A percentile compares a stretch with the other conserved stretches of the same genome.
phyloP scores from a whole-genome alignment of 2,888 invertebrate genomes.

The Theretra japonica region DNA sequence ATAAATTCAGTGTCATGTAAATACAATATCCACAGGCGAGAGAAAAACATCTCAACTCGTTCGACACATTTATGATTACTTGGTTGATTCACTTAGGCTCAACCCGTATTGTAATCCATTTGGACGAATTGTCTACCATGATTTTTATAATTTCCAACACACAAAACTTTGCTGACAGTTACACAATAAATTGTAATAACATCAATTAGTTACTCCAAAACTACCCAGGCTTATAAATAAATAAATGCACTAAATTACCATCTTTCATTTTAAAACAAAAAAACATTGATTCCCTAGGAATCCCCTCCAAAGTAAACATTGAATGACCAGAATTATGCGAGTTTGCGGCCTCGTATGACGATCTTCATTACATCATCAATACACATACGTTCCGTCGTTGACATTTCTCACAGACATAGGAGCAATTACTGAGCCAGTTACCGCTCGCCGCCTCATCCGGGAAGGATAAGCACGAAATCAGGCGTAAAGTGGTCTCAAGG shows the following conservation, averaged over 20 bases:
- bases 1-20: too few species aligned
- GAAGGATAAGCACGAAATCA: constrained; percentile 49
- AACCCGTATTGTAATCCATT: too few species aligned
- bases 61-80: too few species aligned
- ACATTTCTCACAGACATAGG: constrained; percentile 27
- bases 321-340: not conserved
- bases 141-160: too few species aligned
- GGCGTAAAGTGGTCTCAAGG: constrained; percentile 52
- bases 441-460: constrained; percentile 52
- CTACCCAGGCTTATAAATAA: too few species aligned
- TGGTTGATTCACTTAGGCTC: too few species aligned
- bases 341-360: not conserved
- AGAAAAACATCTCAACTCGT: too few species aligned
- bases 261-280: not conserved
- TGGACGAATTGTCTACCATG: too few species aligned
- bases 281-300: not conserved
- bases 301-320: not conserved
- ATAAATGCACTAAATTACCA: too few species aligned
- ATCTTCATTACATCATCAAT: constrained; percentile 13
- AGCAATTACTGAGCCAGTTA: constrained; percentile 48
- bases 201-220: too few species aligned
- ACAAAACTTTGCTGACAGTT: too few species aligned
- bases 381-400: not conserved
- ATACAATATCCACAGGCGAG: too few species aligned
- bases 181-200: not conserved